Percentiles rank a stretch among this genome's conserved stretches.
Evolutionary conservation across 35 echinoderm and acorn worm species (phyloP).

Genomic region (Heliocidaris tuberculata): DNA sequence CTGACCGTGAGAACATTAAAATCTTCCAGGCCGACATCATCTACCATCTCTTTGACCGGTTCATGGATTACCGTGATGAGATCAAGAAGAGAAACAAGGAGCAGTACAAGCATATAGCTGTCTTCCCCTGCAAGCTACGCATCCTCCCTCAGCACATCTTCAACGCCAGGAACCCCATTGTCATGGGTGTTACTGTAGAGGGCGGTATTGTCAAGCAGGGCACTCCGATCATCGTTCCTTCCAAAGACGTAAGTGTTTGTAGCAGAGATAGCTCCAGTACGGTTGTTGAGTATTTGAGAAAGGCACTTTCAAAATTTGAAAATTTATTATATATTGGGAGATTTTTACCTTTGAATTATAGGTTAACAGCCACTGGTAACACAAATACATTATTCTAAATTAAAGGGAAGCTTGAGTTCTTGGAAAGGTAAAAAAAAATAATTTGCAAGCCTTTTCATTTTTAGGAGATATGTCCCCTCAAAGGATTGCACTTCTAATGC

Average conservation of each 20-base stretch:
- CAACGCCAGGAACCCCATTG: constrained; percentile 92
- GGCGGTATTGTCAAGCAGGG: constrained; percentile 87
- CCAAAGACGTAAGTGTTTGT: constrained; percentile 75
- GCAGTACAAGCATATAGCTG: constrained; percentile 90
- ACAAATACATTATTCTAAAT: too few species aligned
- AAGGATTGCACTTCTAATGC: too few species aligned
- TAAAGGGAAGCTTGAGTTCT: too few species aligned
- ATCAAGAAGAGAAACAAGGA: constrained; percentile 70
- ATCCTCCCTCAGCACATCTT: constrained; percentile 82
- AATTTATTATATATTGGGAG: too few species aligned
- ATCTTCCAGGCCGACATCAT: constrained; percentile 99
- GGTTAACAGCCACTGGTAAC: too few species aligned
- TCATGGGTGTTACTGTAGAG: constrained; percentile 82
- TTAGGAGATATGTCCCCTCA: too few species aligned
- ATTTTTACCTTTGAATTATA: too few species aligned
- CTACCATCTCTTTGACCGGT: constrained; percentile 95
- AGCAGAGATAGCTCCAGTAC: not conserved
- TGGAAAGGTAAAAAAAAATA: too few species aligned
- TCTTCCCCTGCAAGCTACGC: constrained; percentile 95
- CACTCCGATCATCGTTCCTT: constrained; percentile 90
- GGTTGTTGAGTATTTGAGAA: too few species aligned
- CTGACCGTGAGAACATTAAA: constrained; percentile 88
- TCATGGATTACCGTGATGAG: constrained; percentile 80
- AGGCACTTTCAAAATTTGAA: too few species aligned
- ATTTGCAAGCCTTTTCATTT: too few species aligned